Base-by-base conservation (phyloP, 2,113 vertebrate genomes). In the Anguilla rostrata region DNA sequence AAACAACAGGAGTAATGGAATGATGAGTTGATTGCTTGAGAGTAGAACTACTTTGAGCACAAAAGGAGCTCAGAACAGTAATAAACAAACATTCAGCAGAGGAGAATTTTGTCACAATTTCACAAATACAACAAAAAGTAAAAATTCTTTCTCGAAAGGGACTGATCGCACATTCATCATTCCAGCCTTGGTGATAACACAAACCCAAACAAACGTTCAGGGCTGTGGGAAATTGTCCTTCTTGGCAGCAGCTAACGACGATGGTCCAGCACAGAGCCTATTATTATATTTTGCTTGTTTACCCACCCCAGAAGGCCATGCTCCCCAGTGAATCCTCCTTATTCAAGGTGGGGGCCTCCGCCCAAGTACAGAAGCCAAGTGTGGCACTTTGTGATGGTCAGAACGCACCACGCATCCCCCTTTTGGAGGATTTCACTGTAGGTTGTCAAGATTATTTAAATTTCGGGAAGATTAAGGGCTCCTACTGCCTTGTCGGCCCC, bases 171-270 rank as follows among this genome's bases (percentile, higher is more conserved):
- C 34, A 20, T 86, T 82, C 83, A 40, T 43, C 22, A 84, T 85
- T 34, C 43, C 34, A 56, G 40, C 82, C 57, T 89, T 86, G 63
- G 83, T 39, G 80, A 85, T 75, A 66, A 22, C 34, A 39, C 81
- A 78, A 86, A 89, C 60, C 83, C 78, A 84, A 86, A 86, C 83
- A 86, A 78, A 46, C 56, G 84, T 34, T 85, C 39, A 79, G 85
- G 86, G 29, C 86, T 87, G 85, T 88, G 87, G 88, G 86, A 89
- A 89, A 83, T 29, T 34, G 85, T 80, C 79, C 81, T 56, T 41
- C 56, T 34, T 83, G 39, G 41, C 84, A 87, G 41, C 46, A 22
- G 29, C 78, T 86, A 20, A 26, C 66, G 66, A 53, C 39, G 57
- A 83, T 20, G 85, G 82, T 83, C 63, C 81, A 63, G 75, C 41